These are phyloP conservation scores for Ennomos fuscantarius DNA, from an alignment of 2,888 invertebrate genomes.

Conservation along the genomic window DNA sequence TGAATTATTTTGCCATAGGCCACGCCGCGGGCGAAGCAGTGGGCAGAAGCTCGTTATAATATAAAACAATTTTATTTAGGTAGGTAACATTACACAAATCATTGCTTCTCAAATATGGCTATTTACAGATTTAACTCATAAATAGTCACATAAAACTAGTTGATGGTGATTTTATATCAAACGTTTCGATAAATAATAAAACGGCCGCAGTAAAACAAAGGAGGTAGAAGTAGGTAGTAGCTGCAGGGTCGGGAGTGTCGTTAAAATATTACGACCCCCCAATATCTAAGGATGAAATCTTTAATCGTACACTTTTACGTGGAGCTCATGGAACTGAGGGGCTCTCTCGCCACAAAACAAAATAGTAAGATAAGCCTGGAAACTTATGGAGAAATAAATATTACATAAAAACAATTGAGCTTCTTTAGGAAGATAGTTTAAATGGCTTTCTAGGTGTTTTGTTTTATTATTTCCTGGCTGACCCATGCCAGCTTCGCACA, in stretches of 20 bases:
- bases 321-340: conserved; percentile 65
- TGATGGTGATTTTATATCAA: conserved; percentile 74
- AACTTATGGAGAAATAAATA: conserved; percentile 63
- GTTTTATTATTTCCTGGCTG: conserved; percentile 38
- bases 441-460: conserved; percentile 41
- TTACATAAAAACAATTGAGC: conserved; percentile 67
- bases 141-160: conserved; percentile 74
- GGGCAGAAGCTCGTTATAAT: too few species aligned
- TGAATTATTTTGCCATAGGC: too few species aligned
- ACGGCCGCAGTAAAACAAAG: conserved; percentile 77
- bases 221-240: conserved; percentile 56
- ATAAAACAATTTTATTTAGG: not conserved
- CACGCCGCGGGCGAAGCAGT: too few species aligned
- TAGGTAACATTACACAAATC: not conserved
- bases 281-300: conserved; percentile 79
- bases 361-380: conserved; percentile 63
- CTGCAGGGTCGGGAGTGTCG: conserved; percentile 66
- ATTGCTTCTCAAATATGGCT: conserved; percentile 34
- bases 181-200: conserved; percentile 83
- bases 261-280: conserved; percentile 83
- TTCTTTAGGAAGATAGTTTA: conserved; percentile 29
- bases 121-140: conserved; percentile 59
- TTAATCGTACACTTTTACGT: conserved; percentile 76
- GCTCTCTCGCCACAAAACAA: conserved; percentile 54
- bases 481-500: too few species aligned